Base-by-base conservation (phyloP, 2,888 invertebrate species). In the Quadriops clusia region DNA sequence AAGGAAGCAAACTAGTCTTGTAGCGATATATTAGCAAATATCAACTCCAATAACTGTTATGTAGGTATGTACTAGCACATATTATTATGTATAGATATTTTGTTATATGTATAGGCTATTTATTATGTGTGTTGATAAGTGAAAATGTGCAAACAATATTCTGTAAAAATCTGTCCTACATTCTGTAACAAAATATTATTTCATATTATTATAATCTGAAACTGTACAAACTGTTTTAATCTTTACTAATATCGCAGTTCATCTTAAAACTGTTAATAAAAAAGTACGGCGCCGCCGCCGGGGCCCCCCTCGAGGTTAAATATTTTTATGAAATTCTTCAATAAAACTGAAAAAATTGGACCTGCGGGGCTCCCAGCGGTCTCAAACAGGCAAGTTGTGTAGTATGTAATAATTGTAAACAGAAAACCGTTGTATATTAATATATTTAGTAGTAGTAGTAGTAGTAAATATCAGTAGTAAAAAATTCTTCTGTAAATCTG, bases 171-270 rank as follows among this genome's bases (percentile, higher is more conserved):
- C 29, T 35, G 33, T 37, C 22, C 14, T 18, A n/a, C 17, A 13
- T 34, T 37, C 40, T 39, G 37, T 48, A 39, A 49, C 46, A 45
- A 47, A 49, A 45, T 47, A 49, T 36, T 40, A 32, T 30, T 28
- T 32, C 42, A 36, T 41, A 42, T 33, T n/a, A n/a, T n/a, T 54
- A 58, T 55, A 53, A 52, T 56, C 53, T 58, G 51, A 56, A 47
- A 55, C 57, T 58, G 57, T 59, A 58, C 56, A 58, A 59, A 57
- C 56, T 50, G 51, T 42, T 53, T 51, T 56, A 56, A 53, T 55
- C 42, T 43, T 47, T 34, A 40, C 53, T 57, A 56, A 50, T 59
- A 59, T 59, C 57, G 56, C 57, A 58, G 58, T 45, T 37, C 34
- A 36, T 32, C 39, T 33, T 37, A 33, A 35, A 40, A 34, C 28